These are phyloP conservation scores for Lytechinus variegatus DNA, from an alignment of 35 echinoderm and acorn worm species.

Conservation along the genomic window DNA sequence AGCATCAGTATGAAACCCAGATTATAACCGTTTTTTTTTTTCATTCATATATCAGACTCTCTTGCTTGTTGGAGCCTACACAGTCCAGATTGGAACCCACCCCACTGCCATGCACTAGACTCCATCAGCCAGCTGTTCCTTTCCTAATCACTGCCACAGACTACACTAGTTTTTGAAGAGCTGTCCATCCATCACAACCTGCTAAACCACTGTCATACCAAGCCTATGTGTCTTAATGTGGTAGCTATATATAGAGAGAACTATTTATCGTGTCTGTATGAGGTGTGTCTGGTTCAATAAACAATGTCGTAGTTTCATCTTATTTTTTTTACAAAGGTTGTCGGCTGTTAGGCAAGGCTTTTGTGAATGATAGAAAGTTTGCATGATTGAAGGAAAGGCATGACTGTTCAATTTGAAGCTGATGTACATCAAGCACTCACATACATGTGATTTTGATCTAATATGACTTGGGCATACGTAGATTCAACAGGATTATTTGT, in stretches of 20 bases:
- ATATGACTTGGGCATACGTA: too few relatives aligned
- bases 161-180: slow-evolving; percentile 14
- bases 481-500: too few relatives aligned
- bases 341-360: neutral
- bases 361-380: neutral
- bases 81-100: slow-evolving; percentile 40
- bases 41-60: neutral
- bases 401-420: neutral
- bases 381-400: neutral
- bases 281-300: neutral
- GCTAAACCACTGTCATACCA: slow-evolving; percentile 22
- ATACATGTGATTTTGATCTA: too few relatives aligned
- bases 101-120: slow-evolving; percentile 50
- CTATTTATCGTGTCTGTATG: neutral
- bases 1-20: neutral
- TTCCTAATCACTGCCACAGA: neutral
- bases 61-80: slow-evolving; percentile 45
- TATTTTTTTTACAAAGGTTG: neutral
- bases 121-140: slow-evolving; percentile 11
- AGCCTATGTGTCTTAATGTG: slow-evolving; percentile 11
- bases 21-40: neutral
- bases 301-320: neutral
- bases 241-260: neutral
- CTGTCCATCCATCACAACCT: slow-evolving; percentile 12
- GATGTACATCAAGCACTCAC: neutral